Evolutionary conservation across 2,888 invertebrate species (phyloP).

Genomic region (Pyrrhosoma nymphula): DNA sequence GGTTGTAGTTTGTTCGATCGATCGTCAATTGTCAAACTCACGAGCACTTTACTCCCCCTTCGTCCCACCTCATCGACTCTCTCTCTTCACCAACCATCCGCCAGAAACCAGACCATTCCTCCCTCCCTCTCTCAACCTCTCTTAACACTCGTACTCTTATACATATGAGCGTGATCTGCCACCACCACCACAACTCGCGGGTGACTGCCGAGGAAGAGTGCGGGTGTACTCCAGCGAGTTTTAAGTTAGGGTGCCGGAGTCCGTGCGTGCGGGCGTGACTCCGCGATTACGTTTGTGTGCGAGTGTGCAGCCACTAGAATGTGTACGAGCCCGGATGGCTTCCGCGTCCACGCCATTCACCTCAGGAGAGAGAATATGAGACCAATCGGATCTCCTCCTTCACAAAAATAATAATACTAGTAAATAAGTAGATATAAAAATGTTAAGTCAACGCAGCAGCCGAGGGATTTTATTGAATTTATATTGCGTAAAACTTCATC

Average conservation of each 20-base stretch:
- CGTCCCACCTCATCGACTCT: not conserved
- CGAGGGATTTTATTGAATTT: no score
- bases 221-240: not conserved
- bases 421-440: no score
- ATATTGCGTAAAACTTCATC: no score
- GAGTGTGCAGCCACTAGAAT: not conserved
- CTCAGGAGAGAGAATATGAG: not conserved
- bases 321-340: not conserved
- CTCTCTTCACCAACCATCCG: not conserved
- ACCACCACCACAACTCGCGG: no score
- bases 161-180: not conserved
- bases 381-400: not conserved
- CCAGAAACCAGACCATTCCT: not conserved
- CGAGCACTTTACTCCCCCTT: constrained; percentile 46
- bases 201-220: not conserved
- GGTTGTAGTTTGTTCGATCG: constrained; percentile 66
- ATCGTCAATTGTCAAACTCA: constrained; percentile 63
- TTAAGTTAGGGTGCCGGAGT: not conserved
- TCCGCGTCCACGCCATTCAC: not conserved
- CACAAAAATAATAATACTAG: not conserved
- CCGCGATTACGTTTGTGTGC: not conserved
- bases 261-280: not conserved
- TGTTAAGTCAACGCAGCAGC: no score
- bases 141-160: not conserved
- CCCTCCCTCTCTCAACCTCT: not conserved